Percentiles rank a stretch among this genome's conserved stretches.
These are phyloP conservation scores for Spinus pinus DNA, from an alignment of 2,797 vertebrate genomes.

Conservation along the genomic window DNA sequence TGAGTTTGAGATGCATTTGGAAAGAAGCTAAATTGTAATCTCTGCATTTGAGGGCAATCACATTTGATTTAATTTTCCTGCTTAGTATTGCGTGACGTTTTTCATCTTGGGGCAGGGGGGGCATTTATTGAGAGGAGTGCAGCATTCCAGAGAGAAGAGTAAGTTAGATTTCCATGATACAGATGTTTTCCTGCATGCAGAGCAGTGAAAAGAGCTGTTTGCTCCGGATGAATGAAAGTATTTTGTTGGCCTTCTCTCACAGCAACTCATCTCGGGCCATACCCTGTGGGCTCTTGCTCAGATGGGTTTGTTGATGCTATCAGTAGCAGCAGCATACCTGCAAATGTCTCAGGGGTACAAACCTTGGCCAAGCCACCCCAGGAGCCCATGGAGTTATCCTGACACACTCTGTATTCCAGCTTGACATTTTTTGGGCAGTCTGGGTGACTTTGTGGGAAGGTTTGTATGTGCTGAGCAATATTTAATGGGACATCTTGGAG, in stretches of 20 bases:
- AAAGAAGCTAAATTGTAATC: not conserved
- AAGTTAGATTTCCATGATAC: not conserved
- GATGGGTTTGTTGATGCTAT: slow-evolving; percentile 4
- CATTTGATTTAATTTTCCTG: not conserved
- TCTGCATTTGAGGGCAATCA: not conserved
- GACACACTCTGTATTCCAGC: not conserved
- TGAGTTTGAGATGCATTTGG: not conserved
- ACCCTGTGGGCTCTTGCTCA: not conserved
- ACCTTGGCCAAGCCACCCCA: not conserved
- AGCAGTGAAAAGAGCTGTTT: not conserved
- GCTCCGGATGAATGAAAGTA: not conserved
- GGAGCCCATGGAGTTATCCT: not conserved
- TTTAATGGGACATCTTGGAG: not conserved
- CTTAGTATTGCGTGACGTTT: not conserved
- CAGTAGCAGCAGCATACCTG: not conserved
- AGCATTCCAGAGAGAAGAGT: not conserved
- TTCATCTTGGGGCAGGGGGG: not conserved
- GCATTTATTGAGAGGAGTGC: not conserved
- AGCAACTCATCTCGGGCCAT: not conserved
- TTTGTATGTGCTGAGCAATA: not conserved
- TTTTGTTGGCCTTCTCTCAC: not conserved
- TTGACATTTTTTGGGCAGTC: not conserved
- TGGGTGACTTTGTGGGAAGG: not conserved
- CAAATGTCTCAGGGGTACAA: not conserved
- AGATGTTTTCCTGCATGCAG: not conserved